Evolutionary conservation across 2,888 invertebrate genomes (phyloP).

Genomic region (Synergus itoensis): DNA sequence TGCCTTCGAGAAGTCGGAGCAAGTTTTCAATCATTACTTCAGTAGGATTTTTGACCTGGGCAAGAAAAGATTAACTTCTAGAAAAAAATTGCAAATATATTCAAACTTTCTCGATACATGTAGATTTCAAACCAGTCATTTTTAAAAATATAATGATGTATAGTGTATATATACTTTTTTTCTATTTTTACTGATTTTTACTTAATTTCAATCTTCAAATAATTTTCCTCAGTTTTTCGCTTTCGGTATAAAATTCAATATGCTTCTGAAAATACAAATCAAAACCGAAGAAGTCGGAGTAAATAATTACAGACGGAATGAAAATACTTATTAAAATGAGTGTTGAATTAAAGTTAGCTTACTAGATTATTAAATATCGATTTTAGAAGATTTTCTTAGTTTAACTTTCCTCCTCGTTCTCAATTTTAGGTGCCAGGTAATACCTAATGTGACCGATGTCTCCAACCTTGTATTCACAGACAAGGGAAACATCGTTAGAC

Average conservation of each 20-base stretch:
- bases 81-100: neutral
- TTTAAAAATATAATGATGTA: neutral
- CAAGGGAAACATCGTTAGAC: conserved; percentile 97
- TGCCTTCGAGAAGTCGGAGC: too few relatives aligned
- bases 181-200: neutral
- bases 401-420: conserved; percentile 90
- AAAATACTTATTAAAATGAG: neutral
- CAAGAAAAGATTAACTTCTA: neutral
- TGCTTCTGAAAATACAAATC: neutral
- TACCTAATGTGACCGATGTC: conserved; percentile 98
- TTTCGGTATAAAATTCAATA: neutral
- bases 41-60: too few relatives aligned
- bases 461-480: conserved; percentile 97
- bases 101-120: neutral
- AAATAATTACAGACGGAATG: neutral
- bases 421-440: conserved; percentile 99
- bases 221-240: neutral
- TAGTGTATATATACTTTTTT: neutral
- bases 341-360: neutral
- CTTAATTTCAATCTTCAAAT: neutral
- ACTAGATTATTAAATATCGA: neutral
- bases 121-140: neutral
- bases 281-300: neutral
- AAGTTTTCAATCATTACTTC: too few relatives aligned
- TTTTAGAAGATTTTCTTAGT: neutral